Evolutionary conservation across 2,113 vertebrate genomes (phyloP), one percentile per base, ranked within the genome.

Genomic region (Macroglossus sobrinus): DNA sequence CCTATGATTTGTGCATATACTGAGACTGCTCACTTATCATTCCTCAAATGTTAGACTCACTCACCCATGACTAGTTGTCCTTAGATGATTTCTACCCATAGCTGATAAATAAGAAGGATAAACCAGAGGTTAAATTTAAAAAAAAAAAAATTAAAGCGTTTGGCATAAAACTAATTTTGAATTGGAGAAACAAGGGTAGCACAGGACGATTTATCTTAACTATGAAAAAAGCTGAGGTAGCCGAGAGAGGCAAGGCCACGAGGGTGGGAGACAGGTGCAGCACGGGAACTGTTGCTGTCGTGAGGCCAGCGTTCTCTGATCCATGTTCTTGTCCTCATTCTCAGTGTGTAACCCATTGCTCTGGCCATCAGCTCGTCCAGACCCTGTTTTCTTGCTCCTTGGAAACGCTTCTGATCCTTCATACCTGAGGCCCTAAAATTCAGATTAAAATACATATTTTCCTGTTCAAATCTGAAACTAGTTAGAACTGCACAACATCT

Each of bases 281-380:
- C 5, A 2, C 24, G 1, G 5, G 26, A 79, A 53, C 1, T 28
- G 4, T 7, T 11, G 22, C 2, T 5, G 5, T 1, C 1, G 0
- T 1, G 28, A 64, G 26, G 47, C 1, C 12, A 57, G 33, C 9
- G 14, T 30, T 3, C 11, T 30, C 21, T 26, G 26, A 7, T 5
- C 9, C n/a, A 0, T 0, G 5, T 9, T 64, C 57, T 22, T 16
- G 10, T 57, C 38, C 30, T 72, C 9, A 14, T 55, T 74, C 4
- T 90, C 15, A 68, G 19, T 38, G 11, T n/a, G 3, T 11, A 74
- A 22, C 14, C 30, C 57, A 68, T 1, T 53, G 16, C 22, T 57
- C n/a, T 33, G 19, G 4, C 12, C 45, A 84, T 33, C 12, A 26
- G 0, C 7, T 35, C 26, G 47, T 47, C 47, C 26, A 5, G 15